phyloP scores from a whole-genome alignment of 2,797 vertebrate species.

The Chiloscyllium punctatum region DNA sequence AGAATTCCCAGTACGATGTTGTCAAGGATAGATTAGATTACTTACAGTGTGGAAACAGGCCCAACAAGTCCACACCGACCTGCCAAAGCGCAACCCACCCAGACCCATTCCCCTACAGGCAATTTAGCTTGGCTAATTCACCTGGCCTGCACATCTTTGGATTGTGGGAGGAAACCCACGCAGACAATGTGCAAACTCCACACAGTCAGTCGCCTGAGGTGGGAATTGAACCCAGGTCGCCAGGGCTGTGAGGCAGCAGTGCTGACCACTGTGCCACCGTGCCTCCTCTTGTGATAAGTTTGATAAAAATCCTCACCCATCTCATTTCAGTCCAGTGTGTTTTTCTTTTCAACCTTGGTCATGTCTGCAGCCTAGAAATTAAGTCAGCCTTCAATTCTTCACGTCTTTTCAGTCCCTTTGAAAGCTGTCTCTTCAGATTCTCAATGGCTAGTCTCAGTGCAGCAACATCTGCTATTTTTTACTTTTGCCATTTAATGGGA shows the following conservation, averaged over 20 bases:
- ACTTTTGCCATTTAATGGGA: not conserved
- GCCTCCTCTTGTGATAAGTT: not conserved
- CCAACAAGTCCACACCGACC: too few species aligned
- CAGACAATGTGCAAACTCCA: too few species aligned
- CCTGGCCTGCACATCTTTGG: too few species aligned
- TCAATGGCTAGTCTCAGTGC: not conserved
- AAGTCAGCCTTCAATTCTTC: not conserved
- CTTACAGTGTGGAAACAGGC: too few species aligned
- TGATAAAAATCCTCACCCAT: not conserved
- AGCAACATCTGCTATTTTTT: not conserved
- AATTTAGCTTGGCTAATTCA: too few species aligned
- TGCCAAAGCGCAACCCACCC: too few species aligned
- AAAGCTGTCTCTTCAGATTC: not conserved
- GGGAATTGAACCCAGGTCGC: too few species aligned
- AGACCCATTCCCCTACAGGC: too few species aligned
- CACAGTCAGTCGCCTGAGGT: too few species aligned
- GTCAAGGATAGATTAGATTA: not conserved
- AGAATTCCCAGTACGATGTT: not conserved
- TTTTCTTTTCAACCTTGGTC: not conserved
- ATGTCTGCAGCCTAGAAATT: not conserved
- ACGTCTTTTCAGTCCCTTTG: not conserved
- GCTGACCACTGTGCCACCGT: too few species aligned
- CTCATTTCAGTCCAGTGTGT: not conserved
- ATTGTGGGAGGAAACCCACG: too few species aligned
- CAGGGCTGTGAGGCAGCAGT: too few species aligned